Conservation (phyloP, 2,888 invertebrate genomes). For the Mycogona germanica region DNA sequence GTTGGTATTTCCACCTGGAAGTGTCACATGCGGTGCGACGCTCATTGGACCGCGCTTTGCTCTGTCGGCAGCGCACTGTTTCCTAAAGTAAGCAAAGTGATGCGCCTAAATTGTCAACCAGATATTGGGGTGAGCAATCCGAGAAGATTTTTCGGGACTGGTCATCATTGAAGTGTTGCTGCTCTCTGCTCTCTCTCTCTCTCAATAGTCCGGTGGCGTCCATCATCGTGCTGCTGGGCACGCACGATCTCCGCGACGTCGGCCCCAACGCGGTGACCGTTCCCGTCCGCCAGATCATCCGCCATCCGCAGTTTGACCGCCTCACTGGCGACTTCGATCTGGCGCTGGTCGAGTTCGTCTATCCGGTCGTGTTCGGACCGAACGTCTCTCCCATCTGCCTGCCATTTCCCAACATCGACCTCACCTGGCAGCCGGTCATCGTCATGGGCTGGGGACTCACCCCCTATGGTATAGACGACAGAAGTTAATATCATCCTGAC, state of each 20-base stretch:
- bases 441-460: constrained; percentile 17
- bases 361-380: background rate
- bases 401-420: constrained; percentile 12
- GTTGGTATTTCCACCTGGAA: constrained; percentile 15
- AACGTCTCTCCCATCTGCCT: constrained; percentile 12
- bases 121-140: too few relatives aligned
- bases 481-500: background rate
- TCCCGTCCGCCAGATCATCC: constrained; percentile 8
- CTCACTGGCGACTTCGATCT: constrained; percentile 5
- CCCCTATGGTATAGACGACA: background rate
- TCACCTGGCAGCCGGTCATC: constrained; percentile 10
- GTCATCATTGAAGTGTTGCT: background rate
- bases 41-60: constrained; percentile 13
- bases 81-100: constrained; percentile 10
- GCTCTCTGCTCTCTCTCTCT: background rate
- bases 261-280: background rate
- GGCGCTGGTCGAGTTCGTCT: constrained; percentile 12
- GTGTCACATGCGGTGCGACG: constrained; percentile 12
- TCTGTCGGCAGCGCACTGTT: constrained; percentile 14
- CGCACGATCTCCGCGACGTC: constrained; percentile 5
- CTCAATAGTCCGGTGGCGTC: constrained; percentile 7
- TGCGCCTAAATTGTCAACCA: background rate
- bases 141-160: too few relatives aligned
- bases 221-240: constrained; percentile 4
- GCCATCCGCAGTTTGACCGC: constrained; percentile 6